Conservation (phyloP, 2,113 vertebrate species). For the Myanophis thanlyinensis region DNA sequence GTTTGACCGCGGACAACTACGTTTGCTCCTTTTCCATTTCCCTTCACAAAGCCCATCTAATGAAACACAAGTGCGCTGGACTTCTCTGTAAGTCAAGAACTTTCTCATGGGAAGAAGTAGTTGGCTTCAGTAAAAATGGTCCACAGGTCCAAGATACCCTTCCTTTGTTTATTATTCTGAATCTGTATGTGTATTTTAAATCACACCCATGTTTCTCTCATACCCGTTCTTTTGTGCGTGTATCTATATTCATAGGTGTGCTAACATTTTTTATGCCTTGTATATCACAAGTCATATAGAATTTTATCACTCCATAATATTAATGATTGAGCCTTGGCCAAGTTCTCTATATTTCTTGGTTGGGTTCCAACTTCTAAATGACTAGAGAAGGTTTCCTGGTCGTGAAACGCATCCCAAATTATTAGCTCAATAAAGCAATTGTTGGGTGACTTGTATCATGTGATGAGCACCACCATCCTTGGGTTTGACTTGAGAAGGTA, state of each 20-base stretch:
- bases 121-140: neutral
- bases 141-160: conserved; percentile 2
- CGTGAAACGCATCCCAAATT: neutral
- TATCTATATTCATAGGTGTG: neutral
- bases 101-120: conserved; percentile 63
- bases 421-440: neutral
- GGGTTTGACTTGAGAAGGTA: too few relatives aligned
- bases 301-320: neutral
- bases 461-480: neutral
- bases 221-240: neutral
- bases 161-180: conserved; percentile 13
- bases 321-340: neutral
- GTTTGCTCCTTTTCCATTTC: conserved; percentile 4
- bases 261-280: neutral
- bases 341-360: neutral
- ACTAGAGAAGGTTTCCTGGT: neutral
- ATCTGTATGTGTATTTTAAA: conserved; percentile 28
- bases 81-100: conserved; percentile 4
- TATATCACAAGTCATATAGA: neutral
- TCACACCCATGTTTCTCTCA: neutral
- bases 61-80: conserved; percentile 22
- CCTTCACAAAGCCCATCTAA: neutral
- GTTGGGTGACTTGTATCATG: neutral
- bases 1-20: neutral
- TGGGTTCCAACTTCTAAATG: neutral